Percentiles rank a stretch among this genome's conserved stretches.
Evolutionary conservation across 2,797 vertebrate species (phyloP).

Genomic region (Aphelocoma californica): DNA sequence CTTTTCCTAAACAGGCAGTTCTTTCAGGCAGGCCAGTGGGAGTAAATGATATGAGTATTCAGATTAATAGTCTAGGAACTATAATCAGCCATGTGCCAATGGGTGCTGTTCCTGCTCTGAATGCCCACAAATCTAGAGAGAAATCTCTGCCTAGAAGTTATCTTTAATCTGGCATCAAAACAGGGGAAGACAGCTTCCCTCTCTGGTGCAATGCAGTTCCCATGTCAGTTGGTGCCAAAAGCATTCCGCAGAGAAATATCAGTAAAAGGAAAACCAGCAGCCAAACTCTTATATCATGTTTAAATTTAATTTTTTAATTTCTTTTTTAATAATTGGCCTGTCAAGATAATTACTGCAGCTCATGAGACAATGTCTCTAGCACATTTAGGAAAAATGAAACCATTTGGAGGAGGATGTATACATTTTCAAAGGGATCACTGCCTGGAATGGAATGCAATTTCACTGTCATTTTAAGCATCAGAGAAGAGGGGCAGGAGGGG

Average conservation of each 20-base stretch:
- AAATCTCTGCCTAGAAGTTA: slow-evolving; percentile 23
- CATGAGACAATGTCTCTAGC: slow-evolving; percentile 61
- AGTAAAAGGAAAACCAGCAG: slow-evolving; percentile 58
- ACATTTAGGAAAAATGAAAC: slow-evolving; percentile 57
- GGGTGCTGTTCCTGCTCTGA: slow-evolving; percentile 1
- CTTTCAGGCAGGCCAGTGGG: neutral
- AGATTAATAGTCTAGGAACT: neutral
- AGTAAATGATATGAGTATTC: neutral
- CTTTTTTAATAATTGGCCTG: slow-evolving; percentile 76
- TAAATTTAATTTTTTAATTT: slow-evolving; percentile 56
- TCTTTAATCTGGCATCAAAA: slow-evolving; percentile 55
- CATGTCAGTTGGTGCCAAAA: slow-evolving; percentile 51
- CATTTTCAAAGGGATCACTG: slow-evolving; percentile 35
- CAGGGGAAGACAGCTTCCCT: slow-evolving; percentile 34
- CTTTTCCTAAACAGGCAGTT: neutral
- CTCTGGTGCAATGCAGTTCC: slow-evolving; percentile 73
- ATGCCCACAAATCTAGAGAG: slow-evolving; percentile 16
- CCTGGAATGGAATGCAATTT: slow-evolving; percentile 32
- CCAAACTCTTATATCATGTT: slow-evolving; percentile 60
- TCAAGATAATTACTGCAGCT: slow-evolving; percentile 76
- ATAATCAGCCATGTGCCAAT: neutral
- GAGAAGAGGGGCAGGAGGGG: neutral
- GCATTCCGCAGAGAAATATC: slow-evolving; percentile 67
- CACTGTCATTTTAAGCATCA: slow-evolving; percentile 21
- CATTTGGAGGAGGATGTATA: slow-evolving; percentile 26